Percentiles rank a stretch among this genome's conserved stretches.
Conservation (phyloP, 2,888 invertebrate genomes). For the Mythimna impura region DNA sequence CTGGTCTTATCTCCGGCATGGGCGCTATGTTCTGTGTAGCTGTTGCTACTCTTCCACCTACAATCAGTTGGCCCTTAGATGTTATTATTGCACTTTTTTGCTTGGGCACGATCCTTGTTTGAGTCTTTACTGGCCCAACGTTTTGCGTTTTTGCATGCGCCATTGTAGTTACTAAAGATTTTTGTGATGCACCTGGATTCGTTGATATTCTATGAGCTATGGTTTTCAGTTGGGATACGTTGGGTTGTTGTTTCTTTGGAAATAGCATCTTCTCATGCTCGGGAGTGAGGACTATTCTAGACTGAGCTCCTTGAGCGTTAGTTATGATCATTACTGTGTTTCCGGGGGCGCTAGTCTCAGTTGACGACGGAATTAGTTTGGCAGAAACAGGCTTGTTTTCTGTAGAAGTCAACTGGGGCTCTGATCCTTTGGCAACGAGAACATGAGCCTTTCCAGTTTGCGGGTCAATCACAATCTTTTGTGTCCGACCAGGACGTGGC, state of each 20-base stretch:
- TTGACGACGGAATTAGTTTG: slow-evolving; percentile 80
- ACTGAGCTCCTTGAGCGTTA: slow-evolving; percentile 91
- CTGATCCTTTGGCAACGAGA: slow-evolving; percentile 79
- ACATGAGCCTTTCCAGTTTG: slow-evolving; percentile 88
- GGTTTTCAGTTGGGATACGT: slow-evolving; percentile 81
- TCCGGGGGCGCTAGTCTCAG: slow-evolving; percentile 80
- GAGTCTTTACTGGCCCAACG: slow-evolving; percentile 67
- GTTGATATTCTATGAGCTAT: slow-evolving; percentile 81
- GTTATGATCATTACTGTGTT: slow-evolving; percentile 92
- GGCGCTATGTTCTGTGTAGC: slow-evolving; percentile 87
- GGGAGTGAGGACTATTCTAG: slow-evolving; percentile 90
- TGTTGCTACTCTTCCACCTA: slow-evolving; percentile 85
- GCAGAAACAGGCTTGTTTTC: slow-evolving; percentile 84
- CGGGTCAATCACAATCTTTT: slow-evolving; percentile 88
- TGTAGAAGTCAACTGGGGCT: slow-evolving; percentile 67
- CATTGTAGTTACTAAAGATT: slow-evolving; percentile 73
- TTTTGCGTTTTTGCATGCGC: slow-evolving; percentile 59
- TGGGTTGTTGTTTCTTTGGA: slow-evolving; percentile 87
- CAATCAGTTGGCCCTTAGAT: slow-evolving; percentile 90
- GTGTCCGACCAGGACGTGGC: slow-evolving; percentile 81
- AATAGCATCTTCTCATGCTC: slow-evolving; percentile 91
- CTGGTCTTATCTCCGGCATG: slow-evolving; percentile 83
- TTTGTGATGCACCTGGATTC: slow-evolving; percentile 70
- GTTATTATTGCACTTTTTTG: slow-evolving; percentile 89
- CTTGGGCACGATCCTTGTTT: slow-evolving; percentile 83